phyloP scores from a whole-genome alignment of 2,888 invertebrate species.

The Schrankia costaestrigalis region DNA sequence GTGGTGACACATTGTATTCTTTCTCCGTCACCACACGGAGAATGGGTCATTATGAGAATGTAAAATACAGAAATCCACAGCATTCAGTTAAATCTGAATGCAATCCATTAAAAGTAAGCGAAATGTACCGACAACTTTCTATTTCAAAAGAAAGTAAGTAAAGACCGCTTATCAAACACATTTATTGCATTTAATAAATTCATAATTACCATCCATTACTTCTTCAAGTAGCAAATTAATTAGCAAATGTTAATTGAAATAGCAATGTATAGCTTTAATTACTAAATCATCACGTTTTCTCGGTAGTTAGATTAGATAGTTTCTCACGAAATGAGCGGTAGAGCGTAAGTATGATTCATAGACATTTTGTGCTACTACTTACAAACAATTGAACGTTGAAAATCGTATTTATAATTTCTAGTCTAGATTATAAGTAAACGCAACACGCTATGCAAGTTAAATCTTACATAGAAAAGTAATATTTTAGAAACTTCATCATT shows the following conservation, averaged over 20 bases:
- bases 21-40: too few species aligned
- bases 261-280: constrained; percentile 16
- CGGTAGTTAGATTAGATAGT: constrained; percentile 6
- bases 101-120: constrained; percentile 15
- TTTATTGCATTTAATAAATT: constrained; percentile 6
- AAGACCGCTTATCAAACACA: constrained; percentile 11
- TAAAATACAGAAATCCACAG: too few species aligned
- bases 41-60: too few species aligned
- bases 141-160: constrained; percentile 35
- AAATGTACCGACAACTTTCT: constrained; percentile 30
- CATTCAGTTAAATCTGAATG: too few species aligned
- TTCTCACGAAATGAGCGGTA: constrained; percentile 19
- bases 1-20: too few species aligned
- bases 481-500: too few species aligned
- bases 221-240: constrained; percentile 15
- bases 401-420: too few species aligned
- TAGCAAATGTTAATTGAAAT: constrained; percentile 19
- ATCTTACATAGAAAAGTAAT: too few species aligned
- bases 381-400: too few species aligned
- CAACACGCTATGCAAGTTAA: too few species aligned
- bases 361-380: too few species aligned
- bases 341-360: constrained; percentile 22
- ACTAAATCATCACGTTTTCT: constrained; percentile 15
- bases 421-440: too few species aligned
- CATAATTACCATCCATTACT: constrained; percentile 22